Percentiles rank a stretch among this genome's conserved stretches.
phyloP scores from a whole-genome alignment of 2,797 vertebrate genomes.

The Tympanoctomys barrerae region DNA sequence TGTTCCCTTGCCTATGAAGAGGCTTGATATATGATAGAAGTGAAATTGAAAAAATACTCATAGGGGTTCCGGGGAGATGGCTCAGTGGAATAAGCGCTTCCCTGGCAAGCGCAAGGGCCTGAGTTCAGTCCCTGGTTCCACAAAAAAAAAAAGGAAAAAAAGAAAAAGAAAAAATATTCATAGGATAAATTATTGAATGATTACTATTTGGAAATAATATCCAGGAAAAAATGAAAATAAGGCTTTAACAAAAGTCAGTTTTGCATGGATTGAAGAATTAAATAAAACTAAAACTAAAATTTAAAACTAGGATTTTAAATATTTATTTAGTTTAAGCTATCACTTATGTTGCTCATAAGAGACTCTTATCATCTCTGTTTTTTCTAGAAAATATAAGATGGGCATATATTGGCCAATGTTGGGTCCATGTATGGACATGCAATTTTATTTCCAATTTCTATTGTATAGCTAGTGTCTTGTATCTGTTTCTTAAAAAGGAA shows the following conservation, averaged over 20 bases:
- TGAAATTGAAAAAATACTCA: background rate
- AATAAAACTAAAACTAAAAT: too few relatives aligned
- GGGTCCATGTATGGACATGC: background rate
- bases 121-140: too few relatives aligned
- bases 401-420: background rate
- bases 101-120: too few relatives aligned
- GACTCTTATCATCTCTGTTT: background rate
- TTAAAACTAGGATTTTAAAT: background rate
- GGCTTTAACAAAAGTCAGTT: background rate
- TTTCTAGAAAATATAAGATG: background rate
- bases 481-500: background rate
- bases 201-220: background rate
- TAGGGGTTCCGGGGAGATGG: too few relatives aligned
- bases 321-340: background rate
- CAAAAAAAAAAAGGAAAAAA: too few relatives aligned
- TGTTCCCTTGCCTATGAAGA: background rate
- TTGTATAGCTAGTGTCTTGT: background rate
- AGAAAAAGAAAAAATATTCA: too few relatives aligned
- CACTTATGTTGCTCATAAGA: background rate
- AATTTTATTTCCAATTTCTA: background rate
- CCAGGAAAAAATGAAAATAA: background rate
- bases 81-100: too few relatives aligned
- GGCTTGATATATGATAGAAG: background rate
- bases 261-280: too few relatives aligned
- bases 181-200: background rate